Conservation (phyloP, 92 coral and sea anemone genomes). For the Paramuricea clavata region DNA sequence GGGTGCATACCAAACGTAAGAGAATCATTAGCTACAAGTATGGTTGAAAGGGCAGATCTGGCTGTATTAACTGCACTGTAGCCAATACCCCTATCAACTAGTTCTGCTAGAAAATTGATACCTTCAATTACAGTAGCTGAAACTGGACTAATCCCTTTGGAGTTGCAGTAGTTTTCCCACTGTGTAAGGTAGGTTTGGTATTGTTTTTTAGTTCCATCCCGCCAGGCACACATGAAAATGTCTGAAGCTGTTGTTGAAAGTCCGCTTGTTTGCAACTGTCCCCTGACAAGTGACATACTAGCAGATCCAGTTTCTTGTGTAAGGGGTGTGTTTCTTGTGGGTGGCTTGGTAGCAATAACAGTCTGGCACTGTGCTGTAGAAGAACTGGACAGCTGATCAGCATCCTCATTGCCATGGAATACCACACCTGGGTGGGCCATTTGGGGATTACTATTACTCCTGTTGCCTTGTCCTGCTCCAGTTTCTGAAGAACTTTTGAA, state of each 20-base stretch:
- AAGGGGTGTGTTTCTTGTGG: constrained; percentile 24
- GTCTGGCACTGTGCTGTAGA: neutral
- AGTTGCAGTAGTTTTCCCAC: constrained; percentile 18
- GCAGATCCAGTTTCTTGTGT: constrained; percentile 16
- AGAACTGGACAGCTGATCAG: neutral
- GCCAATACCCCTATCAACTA: constrained; percentile 32
- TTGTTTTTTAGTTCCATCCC: constrained; percentile 25
- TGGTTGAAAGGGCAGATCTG: constrained; percentile 3
- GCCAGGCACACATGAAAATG: constrained; percentile 7
- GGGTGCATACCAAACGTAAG: constrained; percentile 54
- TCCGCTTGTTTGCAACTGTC: neutral
- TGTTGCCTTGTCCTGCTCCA: constrained; percentile 12
- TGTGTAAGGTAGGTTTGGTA: constrained; percentile 1
- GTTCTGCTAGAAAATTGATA: constrained; percentile 45
- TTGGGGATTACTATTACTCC: neutral
- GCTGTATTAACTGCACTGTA: constrained; percentile 52
- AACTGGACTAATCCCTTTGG: constrained; percentile 12
- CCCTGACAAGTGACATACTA: constrained; percentile 35
- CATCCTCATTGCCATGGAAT: constrained; percentile 14
- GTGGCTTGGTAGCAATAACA: neutral
- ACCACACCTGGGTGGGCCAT: constrained; percentile 12
- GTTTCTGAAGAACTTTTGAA: neutral
- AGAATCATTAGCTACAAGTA: neutral
- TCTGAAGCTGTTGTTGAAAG: constrained; percentile 5
- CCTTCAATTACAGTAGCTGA: constrained; percentile 51